Evolutionary conservation across 2,888 invertebrate species (phyloP), one percentile per base, ranked within the genome.

Genomic region (Ophioninae sp.): DNA sequence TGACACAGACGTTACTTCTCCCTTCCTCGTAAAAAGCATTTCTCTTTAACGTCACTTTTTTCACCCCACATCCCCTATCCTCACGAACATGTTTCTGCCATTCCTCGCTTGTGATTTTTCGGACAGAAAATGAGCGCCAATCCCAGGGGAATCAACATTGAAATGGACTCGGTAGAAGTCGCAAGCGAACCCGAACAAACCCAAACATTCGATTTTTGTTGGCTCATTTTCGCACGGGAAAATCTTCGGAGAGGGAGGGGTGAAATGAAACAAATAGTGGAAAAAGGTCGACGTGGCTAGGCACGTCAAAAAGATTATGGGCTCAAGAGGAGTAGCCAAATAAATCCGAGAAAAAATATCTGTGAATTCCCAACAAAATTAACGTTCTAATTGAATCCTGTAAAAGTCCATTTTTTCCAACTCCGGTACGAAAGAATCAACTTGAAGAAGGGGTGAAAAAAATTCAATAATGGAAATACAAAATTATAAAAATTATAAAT

Each of bases 11-110:
- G 63, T 17, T 63, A 22, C 41, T 61, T 59, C 22, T 39, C 59
- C 59, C 41, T 39, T 58, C 39, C 37, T 58, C 37, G 58, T 56
- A 22, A 22, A 22, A 75, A 75, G 58, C 75, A 74, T 74, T 74
- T 63, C 41, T 74, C 17, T 51, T 44, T n/a, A 44, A 44, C 63
- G 61, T 74, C 22, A 44, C 61, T 63, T 30, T 20, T 63, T 30
- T 30, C 30, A 30, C 30, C 30, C 30, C 30, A 30, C 30, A 30
- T 30, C 1, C 30, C 44, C 2, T 22, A 41, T 41, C 23, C 56
- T 13, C 10, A 13, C 23, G 7, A 44, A 20, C 20, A 39, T 23
- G 20, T 72, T 37, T 67, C 0, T 44, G 23, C 23, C 51, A 51
- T 68, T 23, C 9, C n/a, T 20, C 58, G 9, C 41, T 72, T 44